Base-by-base conservation (phyloP, 2,797 vertebrate genomes). In the Remorina albescens region DNA sequence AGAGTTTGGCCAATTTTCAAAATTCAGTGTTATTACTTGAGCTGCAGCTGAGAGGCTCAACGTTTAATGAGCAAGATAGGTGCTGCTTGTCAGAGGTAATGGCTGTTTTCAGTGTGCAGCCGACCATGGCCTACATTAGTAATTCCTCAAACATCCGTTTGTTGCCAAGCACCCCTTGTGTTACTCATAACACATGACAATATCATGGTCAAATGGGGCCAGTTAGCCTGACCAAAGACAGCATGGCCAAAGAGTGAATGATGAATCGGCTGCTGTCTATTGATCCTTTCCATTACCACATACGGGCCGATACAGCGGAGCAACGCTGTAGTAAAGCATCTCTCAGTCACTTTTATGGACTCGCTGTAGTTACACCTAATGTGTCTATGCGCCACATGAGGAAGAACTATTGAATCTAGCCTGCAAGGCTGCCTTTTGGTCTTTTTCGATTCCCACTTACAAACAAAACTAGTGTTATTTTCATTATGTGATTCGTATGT, bases 161-260 rank as follows among this genome's bases (percentile, higher is more conserved):
- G 88, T 91, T 93, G 91, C 88, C 89, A 76, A 77, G 90, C 90
- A 85, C 62, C 74, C 68, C 64, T 78, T 65, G 78, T 69, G 85
- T 83, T 88, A 68, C 90, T 89, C 88, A 85, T 74, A 90, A 91
- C 85, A 86, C 80, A 86, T 86, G 89, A 90, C 89, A 90, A 84
- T 86, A 88, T 91, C 89, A 89, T 84, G 88, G 91, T 94, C 86
- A 78, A 90, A 92, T 80, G 84, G 83, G 84, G 82, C 90, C 89
- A 85, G 89, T 90, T 90, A 86, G 80, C 50, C 74, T 83, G 82
- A 83, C 88, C 78, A 80, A 59, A 89, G 84, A 87, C 81, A 74
- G 61, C 57, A 23, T 59, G 66, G 78, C 73, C 83, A 82, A 72
- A 80, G 81, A 77, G 69, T 76, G 83, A 89, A 76, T 78, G 90